These are phyloP conservation scores for Danio choprae DNA, from an alignment of 2,797 vertebrate species.

Conservation along the genomic window DNA sequence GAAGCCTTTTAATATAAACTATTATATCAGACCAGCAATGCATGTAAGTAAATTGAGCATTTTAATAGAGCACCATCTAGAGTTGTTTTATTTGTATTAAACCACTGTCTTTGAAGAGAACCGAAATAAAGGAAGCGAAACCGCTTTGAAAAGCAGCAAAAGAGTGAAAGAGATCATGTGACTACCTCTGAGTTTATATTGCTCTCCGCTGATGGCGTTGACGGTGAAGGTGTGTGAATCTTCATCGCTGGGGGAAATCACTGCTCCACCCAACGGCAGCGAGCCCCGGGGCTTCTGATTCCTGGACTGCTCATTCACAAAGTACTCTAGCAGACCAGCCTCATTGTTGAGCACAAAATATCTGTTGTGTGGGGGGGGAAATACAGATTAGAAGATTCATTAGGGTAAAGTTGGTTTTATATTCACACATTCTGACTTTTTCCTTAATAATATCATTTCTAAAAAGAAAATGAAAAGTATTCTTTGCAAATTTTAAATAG, in stretches of 20 bases:
- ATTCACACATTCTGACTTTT: too few species aligned
- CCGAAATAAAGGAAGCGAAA: neutral
- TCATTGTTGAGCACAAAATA: constrained; percentile 99
- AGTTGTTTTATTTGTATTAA: neutral
- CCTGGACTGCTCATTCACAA: constrained; percentile 95
- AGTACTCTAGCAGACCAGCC: constrained; percentile 94
- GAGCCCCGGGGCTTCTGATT: constrained; percentile 93
- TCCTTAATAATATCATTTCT: too few species aligned
- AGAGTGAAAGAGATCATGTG: neutral
- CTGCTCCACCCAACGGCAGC: constrained; percentile 92
- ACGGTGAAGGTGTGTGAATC: constrained; percentile 98
- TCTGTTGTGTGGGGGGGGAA: constrained; percentile 69
- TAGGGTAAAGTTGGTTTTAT: too few species aligned
- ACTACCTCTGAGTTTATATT: constrained; percentile 96
- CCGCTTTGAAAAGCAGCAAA: neutral
- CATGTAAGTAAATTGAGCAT: neutral
- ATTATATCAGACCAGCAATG: neutral
- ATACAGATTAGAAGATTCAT: too few species aligned
- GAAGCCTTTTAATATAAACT: neutral
- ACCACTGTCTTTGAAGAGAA: neutral
- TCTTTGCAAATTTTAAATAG: too few species aligned
- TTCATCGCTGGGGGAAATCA: constrained; percentile 98
- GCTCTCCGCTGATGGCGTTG: constrained; percentile 96
- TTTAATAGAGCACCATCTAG: neutral
- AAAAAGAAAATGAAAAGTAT: too few species aligned